phyloP scores from a whole-genome alignment of 2,113 vertebrate genomes.

The Cacatua alba region DNA sequence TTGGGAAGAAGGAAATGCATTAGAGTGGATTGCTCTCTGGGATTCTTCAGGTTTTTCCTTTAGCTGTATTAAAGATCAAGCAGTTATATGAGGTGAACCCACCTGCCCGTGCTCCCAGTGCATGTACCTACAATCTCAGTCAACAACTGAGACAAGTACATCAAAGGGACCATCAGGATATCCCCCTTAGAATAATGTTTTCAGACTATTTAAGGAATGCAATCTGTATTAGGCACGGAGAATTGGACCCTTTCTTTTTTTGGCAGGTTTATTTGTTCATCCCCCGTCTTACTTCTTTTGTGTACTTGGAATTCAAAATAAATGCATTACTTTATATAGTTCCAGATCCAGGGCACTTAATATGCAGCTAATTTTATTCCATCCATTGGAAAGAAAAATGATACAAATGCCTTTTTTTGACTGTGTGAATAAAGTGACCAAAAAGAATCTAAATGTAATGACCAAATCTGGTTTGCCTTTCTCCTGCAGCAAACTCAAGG shows the following conservation, averaged over 20 bases:
- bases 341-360: background rate
- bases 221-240: background rate
- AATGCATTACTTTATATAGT: background rate
- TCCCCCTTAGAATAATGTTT: background rate
- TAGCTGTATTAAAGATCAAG: background rate
- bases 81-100: background rate
- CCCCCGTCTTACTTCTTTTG: background rate
- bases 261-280: slow-evolving; percentile 22
- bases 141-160: fast-evolving
- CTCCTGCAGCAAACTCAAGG: background rate
- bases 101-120: fast-evolving
- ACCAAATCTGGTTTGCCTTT: background rate
- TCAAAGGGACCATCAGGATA: background rate
- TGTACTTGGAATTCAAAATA: background rate
- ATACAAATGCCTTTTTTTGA: slow-evolving; percentile 3
- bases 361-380: slow-evolving; percentile 32
- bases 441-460: slow-evolving; percentile 29
- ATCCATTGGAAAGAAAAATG: background rate
- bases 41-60: background rate
- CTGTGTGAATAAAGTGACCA: background rate
- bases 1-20: background rate
- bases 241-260: background rate
- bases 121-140: background rate
- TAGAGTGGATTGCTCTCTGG: background rate
- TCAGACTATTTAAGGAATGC: background rate